Conservation (phyloP, 1,140 invertebrate species). For the Pseudomyrmex gracilis region DNA sequence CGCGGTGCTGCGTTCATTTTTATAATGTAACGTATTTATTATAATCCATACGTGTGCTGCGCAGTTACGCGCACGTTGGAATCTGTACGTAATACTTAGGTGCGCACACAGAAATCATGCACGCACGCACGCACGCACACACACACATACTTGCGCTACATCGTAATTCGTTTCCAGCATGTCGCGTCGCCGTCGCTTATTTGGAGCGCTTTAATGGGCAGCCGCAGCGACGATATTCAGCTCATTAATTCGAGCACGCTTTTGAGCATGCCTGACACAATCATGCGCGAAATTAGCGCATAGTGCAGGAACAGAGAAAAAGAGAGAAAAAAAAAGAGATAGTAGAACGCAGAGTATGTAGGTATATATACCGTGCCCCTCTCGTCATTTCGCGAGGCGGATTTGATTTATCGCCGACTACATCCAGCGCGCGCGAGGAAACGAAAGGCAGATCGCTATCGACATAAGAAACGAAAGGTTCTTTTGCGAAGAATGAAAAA, state of each 20-base stretch:
- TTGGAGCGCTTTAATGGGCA: slow-evolving; percentile 11
- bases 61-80: slow-evolving; percentile 23
- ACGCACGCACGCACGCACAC: too few relatives aligned
- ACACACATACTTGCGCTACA: slow-evolving; percentile 41
- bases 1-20: neutral
- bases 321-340: neutral
- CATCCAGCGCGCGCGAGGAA: slow-evolving; percentile 1
- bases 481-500: slow-evolving; percentile 32
- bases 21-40: slow-evolving; percentile 47
- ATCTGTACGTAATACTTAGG: slow-evolving; percentile 40
- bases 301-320: neutral
- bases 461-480: slow-evolving; percentile 49
- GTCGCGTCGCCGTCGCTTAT: slow-evolving; percentile 36
- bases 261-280: neutral
- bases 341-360: neutral
- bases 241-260: neutral
- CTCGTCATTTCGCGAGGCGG: neutral
- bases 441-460: slow-evolving; percentile 31
- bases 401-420: slow-evolving; percentile 31
- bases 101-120: neutral
- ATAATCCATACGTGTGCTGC: neutral
- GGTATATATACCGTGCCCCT: neutral
- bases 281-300: slow-evolving; percentile 3
- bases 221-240: neutral
- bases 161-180: slow-evolving; percentile 57